A percentile compares a stretch with the other conserved stretches of the same genome.
Conservation (phyloP, 2,797 vertebrate species). For the Fistularia tabacaria region DNA sequence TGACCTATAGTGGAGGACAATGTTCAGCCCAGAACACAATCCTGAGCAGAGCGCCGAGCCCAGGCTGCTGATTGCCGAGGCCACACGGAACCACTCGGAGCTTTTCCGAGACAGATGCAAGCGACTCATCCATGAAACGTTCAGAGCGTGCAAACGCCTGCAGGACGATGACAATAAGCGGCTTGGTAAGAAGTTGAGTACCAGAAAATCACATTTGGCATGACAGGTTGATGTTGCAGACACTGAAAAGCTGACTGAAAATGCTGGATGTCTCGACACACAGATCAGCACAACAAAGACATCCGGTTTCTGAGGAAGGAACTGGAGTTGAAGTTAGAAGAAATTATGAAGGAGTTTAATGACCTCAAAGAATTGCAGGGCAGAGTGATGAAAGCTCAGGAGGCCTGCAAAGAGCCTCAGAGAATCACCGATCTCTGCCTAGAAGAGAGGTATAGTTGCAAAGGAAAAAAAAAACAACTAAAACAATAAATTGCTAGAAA, state of each 20-base stretch:
- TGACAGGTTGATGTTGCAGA: too few species aligned
- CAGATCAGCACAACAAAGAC: slow-evolving; percentile 84
- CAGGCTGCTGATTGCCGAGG: slow-evolving; percentile 65
- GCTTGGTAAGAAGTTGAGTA: slow-evolving; percentile 72
- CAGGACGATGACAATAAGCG: slow-evolving; percentile 80
- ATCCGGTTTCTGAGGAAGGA: slow-evolving; percentile 86
- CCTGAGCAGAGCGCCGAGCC: slow-evolving; percentile 61
- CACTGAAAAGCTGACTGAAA: too few species aligned
- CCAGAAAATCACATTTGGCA: neutral
- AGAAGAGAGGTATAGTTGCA: slow-evolving; percentile 76
- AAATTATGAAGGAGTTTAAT: slow-evolving; percentile 78
- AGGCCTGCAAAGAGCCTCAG: slow-evolving; percentile 76
- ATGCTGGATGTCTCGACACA: neutral
- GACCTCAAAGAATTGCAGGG: slow-evolving; percentile 69
- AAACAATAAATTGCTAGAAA: too few species aligned
- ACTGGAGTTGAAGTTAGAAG: slow-evolving; percentile 80
- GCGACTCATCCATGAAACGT: slow-evolving; percentile 80
- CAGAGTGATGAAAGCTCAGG: slow-evolving; percentile 79
- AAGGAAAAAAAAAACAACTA: neutral
- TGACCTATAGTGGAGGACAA: slow-evolving; percentile 38
- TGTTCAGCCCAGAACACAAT: slow-evolving; percentile 72
- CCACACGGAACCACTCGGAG: slow-evolving; percentile 76
- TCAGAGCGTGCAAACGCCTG: slow-evolving; percentile 74
- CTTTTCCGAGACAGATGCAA: slow-evolving; percentile 73
- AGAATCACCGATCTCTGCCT: slow-evolving; percentile 76